Conservation (phyloP, 2,888 invertebrate genomes). For the Ditylenchus weischeri region DNA sequence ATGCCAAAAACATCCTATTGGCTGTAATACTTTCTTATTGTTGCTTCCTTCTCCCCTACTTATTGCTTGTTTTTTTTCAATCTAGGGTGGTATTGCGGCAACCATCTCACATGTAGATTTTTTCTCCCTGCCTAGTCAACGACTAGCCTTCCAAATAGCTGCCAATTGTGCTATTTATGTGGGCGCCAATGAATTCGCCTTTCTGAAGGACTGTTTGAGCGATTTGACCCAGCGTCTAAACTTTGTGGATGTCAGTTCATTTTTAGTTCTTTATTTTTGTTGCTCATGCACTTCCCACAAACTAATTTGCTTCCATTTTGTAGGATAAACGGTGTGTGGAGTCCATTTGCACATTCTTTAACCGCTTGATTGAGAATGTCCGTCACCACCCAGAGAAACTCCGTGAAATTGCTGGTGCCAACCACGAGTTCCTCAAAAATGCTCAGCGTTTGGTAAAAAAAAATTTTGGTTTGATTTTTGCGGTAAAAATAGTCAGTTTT, state of each 20-base stretch:
- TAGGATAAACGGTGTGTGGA: slow-evolving; percentile 97
- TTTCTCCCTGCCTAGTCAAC: slow-evolving; percentile 95
- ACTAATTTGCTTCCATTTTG: too few relatives aligned
- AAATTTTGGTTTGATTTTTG: not conserved
- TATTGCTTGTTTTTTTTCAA: not conserved
- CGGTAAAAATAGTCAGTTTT: slow-evolving; percentile 34
- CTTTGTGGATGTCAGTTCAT: slow-evolving; percentile 32
- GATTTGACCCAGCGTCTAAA: slow-evolving; percentile 48
- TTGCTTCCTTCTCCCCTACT: too few relatives aligned
- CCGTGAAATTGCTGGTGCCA: slow-evolving; percentile 76
- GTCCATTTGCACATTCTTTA: slow-evolving; percentile 91
- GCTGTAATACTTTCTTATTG: slow-evolving; percentile 67
- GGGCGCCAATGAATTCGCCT: slow-evolving; percentile 76
- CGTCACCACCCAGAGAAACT: slow-evolving; percentile 83
- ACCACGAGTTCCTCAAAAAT: slow-evolving; percentile 41
- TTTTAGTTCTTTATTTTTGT: slow-evolving; percentile 15
- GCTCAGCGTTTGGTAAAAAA: slow-evolving; percentile 41
- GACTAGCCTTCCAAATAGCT: slow-evolving; percentile 89
- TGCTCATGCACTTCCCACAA: slow-evolving; percentile 1
- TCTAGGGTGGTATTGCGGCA: slow-evolving; percentile 86
- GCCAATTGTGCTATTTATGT: slow-evolving; percentile 80
- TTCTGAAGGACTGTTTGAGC: slow-evolving; percentile 42
- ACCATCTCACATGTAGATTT: slow-evolving; percentile 95
- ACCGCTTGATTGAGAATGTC: slow-evolving; percentile 90
- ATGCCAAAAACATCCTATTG: slow-evolving; percentile 91